Conservation (phyloP, 2,113 vertebrate species). For the Sterna hirundo region DNA sequence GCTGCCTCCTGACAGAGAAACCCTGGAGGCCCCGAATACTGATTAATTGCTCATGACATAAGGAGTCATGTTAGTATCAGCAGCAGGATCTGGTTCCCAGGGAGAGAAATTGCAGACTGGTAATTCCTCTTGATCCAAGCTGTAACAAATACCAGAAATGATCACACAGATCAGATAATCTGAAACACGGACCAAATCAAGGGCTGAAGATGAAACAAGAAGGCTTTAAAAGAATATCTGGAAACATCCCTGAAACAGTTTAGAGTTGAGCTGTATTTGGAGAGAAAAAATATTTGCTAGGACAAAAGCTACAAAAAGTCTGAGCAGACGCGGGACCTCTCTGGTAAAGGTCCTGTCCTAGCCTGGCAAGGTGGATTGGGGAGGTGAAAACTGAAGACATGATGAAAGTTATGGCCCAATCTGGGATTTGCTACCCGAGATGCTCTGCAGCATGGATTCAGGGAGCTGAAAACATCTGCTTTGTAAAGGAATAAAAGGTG, state of each 20-base stretch:
- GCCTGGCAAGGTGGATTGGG: rapidly evolving
- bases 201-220: not conserved
- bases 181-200: not conserved
- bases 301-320: not conserved
- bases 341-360: not conserved
- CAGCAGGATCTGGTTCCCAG: not conserved
- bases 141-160: not conserved
- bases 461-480: not conserved
- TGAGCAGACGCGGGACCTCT: not conserved
- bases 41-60: conserved; percentile 45
- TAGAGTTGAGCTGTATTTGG: not conserved
- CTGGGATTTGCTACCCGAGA: not conserved
- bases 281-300: not conserved
- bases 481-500: not conserved
- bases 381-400: not conserved
- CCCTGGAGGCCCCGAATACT: not conserved
- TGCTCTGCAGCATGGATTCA: not conserved
- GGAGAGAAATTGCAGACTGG: not conserved
- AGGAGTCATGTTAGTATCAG: conserved; percentile 13
- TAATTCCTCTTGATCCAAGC: conserved; percentile 43
- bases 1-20: conserved; percentile 7
- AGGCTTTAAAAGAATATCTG: not conserved
- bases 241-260: not conserved
- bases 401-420: not conserved
- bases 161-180: not conserved